Evolutionary conservation across 2,797 vertebrate species (phyloP).

Genomic region (Vireo griseus): DNA sequence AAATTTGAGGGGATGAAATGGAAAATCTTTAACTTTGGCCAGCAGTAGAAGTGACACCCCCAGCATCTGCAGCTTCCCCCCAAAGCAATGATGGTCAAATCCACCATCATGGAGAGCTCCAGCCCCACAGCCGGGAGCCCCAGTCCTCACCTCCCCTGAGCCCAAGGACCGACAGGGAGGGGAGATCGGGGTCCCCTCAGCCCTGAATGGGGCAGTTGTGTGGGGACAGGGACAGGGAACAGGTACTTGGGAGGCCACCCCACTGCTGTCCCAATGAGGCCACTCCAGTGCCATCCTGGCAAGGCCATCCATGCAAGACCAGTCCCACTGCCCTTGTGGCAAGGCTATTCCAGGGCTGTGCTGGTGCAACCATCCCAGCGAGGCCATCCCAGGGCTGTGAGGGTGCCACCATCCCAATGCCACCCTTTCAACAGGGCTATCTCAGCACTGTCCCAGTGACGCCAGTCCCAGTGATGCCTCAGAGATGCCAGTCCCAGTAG

Average conservation of each 20-base stretch:
- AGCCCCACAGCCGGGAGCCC: accelerated
- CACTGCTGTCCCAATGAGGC: neutral
- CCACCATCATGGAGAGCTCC: neutral
- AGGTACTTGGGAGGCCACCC: neutral
- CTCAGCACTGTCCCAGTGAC: neutral
- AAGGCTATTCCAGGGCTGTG: neutral
- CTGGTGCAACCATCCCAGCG: neutral
- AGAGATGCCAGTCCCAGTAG: neutral
- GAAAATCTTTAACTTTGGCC: neutral
- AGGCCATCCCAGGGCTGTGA: neutral
- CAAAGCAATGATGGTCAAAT: neutral
- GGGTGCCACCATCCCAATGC: neutral
- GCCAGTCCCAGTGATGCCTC: neutral
- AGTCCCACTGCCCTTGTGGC: neutral
- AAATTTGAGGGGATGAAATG: neutral
- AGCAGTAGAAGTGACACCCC: neutral
- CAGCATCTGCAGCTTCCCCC: accelerated
- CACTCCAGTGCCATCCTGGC: accelerated
- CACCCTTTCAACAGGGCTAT: neutral
- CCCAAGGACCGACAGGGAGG: accelerated
- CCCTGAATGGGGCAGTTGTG: neutral
- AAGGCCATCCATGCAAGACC: neutral
- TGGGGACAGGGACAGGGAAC: neutral
- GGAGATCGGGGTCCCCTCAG: neutral
- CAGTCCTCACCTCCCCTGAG: neutral